phyloP scores from a whole-genome alignment of 2,888 invertebrate genomes.

The Tuberolachnus salignus region DNA sequence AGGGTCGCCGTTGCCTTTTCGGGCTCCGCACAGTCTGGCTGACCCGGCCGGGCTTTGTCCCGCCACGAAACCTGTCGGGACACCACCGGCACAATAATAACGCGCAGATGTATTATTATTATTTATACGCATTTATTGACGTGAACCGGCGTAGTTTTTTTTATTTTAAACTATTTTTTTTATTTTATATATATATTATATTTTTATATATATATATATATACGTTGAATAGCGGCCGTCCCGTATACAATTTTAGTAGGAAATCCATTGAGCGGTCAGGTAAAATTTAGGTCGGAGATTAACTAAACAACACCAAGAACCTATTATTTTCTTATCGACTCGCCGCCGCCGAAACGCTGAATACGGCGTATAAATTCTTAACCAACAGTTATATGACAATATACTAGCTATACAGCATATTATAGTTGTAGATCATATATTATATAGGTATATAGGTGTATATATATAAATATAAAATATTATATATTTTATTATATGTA shows the following conservation, averaged over 20 bases:
- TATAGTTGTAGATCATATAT: neutral
- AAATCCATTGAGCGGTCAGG: slow-evolving; percentile 45
- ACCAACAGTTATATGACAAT: slow-evolving; percentile 41
- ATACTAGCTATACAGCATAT: neutral
- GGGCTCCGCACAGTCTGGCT: slow-evolving; percentile 51
- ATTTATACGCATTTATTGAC: slow-evolving; percentile 26
- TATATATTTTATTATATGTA: too few species aligned
- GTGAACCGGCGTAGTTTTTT: slow-evolving; percentile 22
- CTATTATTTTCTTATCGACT: slow-evolving; percentile 30
- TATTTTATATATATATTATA: neutral
- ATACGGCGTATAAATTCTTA: slow-evolving; percentile 27
- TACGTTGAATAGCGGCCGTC: neutral
- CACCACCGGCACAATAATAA: slow-evolving; percentile 21
- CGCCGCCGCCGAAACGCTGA: slow-evolving; percentile 11
- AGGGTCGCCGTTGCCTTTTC: slow-evolving; percentile 42
- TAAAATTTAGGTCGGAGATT: slow-evolving; percentile 28
- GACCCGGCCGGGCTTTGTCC: slow-evolving; percentile 16
- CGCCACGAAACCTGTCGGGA: slow-evolving; percentile 32
- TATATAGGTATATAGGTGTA: neutral
- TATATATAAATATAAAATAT: neutral
- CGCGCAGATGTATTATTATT: slow-evolving; percentile 3
- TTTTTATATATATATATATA: neutral
- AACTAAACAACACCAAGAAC: slow-evolving; percentile 20
- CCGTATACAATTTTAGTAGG: slow-evolving; percentile 26
- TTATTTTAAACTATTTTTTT: slow-evolving; percentile 4